phyloP scores from a whole-genome alignment of 2,888 invertebrate species.

The Agrotis clavis region DNA sequence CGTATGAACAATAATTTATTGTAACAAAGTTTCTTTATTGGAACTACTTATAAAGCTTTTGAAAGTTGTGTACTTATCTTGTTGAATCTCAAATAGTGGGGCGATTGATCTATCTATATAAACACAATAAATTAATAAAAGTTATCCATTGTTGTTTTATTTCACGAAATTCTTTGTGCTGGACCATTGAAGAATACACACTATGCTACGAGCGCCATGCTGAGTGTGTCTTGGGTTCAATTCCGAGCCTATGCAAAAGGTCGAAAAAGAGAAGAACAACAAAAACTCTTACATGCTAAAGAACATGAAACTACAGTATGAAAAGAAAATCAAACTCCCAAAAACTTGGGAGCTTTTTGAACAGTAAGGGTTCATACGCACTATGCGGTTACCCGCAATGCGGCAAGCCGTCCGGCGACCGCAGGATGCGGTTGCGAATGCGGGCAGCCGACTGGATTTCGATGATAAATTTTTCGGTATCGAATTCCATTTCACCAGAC shows the following conservation, averaged over 20 bases:
- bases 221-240: not conserved
- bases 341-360: too few species aligned
- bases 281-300: too few species aligned
- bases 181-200: not conserved
- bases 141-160: constrained; percentile 72
- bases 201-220: not conserved
- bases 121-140: constrained; percentile 79
- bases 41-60: constrained; percentile 74
- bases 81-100: constrained; percentile 84
- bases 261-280: too few species aligned
- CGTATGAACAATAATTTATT: constrained; percentile 51
- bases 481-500: too few species aligned
- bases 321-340: too few species aligned
- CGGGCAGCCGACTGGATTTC: too few species aligned
- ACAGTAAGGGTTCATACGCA: too few species aligned
- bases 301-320: too few species aligned
- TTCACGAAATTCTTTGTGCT: constrained; percentile 33
- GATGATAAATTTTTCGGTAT: too few species aligned
- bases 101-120: constrained; percentile 78
- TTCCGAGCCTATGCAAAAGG: not conserved
- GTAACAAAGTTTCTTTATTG: constrained; percentile 51
- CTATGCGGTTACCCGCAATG: too few species aligned
- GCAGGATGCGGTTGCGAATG: too few species aligned
- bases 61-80: constrained; percentile 81
- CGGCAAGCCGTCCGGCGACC: too few species aligned